Conservation (phyloP, 1,140 invertebrate genomes). For the Drosophila saltans region DNA sequence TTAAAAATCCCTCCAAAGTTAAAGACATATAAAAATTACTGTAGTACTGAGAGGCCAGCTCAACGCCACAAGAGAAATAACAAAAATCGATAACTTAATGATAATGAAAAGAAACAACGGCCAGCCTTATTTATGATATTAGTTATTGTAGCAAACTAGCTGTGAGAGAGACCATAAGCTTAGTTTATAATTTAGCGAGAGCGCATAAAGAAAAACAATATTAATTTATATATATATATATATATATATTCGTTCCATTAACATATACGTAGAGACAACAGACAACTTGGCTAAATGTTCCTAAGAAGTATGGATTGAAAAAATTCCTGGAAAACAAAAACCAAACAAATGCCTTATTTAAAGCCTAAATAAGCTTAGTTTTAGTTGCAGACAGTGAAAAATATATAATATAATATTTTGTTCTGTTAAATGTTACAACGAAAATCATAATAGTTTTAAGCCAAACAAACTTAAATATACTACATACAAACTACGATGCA, state of each 20-base stretch:
- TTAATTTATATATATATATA: constrained; percentile 36
- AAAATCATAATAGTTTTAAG: constrained; percentile 26
- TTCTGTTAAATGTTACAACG: constrained; percentile 41
- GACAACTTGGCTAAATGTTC: constrained; percentile 71
- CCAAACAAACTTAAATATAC: constrained; percentile 19
- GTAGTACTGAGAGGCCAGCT: constrained; percentile 19
- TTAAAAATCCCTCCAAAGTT: constrained; percentile 46
- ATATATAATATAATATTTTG: constrained; percentile 2
- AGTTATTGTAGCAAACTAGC: constrained; percentile 64
- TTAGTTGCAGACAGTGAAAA: constrained; percentile 56
- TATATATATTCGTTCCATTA: constrained; percentile 31
- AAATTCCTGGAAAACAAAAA: constrained; percentile 33
- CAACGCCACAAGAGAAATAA: constrained; percentile 19
- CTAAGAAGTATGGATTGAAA: constrained; percentile 54
- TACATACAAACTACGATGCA: constrained; percentile 13
- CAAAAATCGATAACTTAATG: constrained; percentile 4
- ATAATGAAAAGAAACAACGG: constrained; percentile 36
- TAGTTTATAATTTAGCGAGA: constrained; percentile 74
- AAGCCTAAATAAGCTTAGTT: constrained; percentile 70
- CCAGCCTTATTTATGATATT: constrained; percentile 79
- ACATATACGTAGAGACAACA: constrained; percentile 38
- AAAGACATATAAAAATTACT: constrained; percentile 33
- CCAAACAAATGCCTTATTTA: constrained; percentile 74
- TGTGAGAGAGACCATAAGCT: constrained; percentile 52
- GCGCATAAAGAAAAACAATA: constrained; percentile 47